Percentiles rank a stretch among this genome's conserved stretches.
Evolutionary conservation across 1,140 invertebrate species (phyloP).

Genomic region (Proctacanthus coquilletti): DNA sequence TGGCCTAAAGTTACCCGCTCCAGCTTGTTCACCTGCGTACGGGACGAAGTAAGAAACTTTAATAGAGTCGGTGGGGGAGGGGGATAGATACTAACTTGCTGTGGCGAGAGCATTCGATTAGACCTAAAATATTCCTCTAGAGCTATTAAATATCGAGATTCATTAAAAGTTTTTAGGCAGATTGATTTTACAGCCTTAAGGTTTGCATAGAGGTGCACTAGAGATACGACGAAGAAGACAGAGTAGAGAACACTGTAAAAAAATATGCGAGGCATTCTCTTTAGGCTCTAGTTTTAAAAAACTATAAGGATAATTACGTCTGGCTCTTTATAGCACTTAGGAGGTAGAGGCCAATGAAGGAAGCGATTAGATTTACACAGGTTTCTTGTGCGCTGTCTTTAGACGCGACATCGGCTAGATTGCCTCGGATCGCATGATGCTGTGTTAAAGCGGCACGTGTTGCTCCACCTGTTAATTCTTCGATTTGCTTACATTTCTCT

Average conservation of each 20-base stretch:
- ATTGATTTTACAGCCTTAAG: constrained; percentile 64
- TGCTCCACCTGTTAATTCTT: constrained; percentile 60
- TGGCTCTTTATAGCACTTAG: constrained; percentile 49
- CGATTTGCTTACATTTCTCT: too few species aligned
- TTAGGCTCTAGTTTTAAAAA: constrained; percentile 2
- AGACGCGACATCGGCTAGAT: constrained; percentile 85
- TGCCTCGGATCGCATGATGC: constrained; percentile 76
- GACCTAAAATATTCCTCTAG: constrained; percentile 42
- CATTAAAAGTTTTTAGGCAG: constrained; percentile 65
- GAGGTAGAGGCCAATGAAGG: constrained; percentile 59
- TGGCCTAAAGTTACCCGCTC: constrained; percentile 42
- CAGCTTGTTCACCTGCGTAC: constrained; percentile 34
- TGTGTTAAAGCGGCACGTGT: constrained; percentile 84
- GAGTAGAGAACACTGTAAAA: constrained; percentile 42
- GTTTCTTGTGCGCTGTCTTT: constrained; percentile 97
- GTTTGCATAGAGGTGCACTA: constrained; percentile 72
- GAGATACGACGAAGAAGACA: constrained; percentile 57
- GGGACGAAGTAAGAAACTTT: not conserved
- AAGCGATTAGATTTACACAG: constrained; percentile 75
- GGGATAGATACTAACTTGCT: too few species aligned
- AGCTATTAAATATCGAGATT: constrained; percentile 50
- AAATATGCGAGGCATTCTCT: not conserved
- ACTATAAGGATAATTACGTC: constrained; percentile 22
- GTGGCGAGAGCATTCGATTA: constrained; percentile 32
- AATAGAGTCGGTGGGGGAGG: not conserved